Conservation (phyloP, 2,888 invertebrate genomes). For the Macrostomum cliftonense region DNA sequence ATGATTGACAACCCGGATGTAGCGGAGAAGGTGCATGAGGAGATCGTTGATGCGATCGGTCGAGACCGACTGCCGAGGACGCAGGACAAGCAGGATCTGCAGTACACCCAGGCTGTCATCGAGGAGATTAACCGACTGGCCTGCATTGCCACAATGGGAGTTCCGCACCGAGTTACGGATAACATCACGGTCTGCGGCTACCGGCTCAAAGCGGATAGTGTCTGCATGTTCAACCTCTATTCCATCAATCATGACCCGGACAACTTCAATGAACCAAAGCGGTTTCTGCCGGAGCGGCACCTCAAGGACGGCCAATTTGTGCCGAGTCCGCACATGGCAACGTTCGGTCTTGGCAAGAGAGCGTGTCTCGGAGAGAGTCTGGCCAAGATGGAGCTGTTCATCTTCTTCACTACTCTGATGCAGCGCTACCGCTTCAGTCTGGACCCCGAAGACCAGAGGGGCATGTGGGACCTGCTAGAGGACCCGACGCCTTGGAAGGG, state of each 20-base stretch:
- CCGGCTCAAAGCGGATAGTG: conserved; percentile 19
- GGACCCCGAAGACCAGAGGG: no score
- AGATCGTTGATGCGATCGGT: conserved; percentile 35
- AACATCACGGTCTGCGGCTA: conserved; percentile 21
- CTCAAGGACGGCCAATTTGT: conserved; percentile 11
- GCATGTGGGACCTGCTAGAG: no score
- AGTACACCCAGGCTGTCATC: conserved; percentile 21
- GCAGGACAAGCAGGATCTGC: conserved; percentile 14
- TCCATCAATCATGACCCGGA: conserved; percentile 17
- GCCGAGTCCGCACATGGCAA: background rate
- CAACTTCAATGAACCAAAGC: conserved; percentile 17
- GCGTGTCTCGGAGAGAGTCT: conserved; percentile 4
- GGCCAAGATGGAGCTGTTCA: conserved; percentile 3
- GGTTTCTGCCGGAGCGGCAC: conserved; percentile 20
- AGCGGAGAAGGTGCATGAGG: conserved; percentile 42
- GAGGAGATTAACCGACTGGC: conserved; percentile 20
- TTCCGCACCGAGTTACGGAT: conserved; percentile 17
- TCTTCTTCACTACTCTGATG: conserved; percentile 4
- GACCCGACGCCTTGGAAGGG: no score
- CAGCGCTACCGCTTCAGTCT: background rate
- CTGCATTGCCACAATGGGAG: conserved; percentile 16
- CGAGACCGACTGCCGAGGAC: conserved; percentile 13
- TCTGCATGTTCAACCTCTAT: conserved; percentile 16
- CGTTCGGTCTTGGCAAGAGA: conserved; percentile 6
- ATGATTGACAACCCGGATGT: conserved; percentile 59